phyloP scores from a whole-genome alignment of 2,888 invertebrate species.

The Eupeodes latifasciatus region DNA sequence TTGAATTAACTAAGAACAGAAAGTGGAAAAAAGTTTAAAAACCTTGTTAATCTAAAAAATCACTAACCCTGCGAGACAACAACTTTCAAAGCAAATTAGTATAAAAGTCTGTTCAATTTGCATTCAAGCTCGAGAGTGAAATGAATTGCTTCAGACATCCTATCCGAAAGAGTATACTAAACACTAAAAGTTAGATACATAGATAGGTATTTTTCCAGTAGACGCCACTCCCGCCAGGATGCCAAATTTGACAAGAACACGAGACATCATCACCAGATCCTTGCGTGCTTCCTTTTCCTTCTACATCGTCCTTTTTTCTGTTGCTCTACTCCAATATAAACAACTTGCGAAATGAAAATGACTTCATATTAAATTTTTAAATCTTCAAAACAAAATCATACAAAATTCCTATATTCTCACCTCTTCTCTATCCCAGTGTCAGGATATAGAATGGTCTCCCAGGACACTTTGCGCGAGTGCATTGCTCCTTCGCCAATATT shows the following conservation, averaged over 20 bases:
- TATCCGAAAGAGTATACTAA: conserved; percentile 16
- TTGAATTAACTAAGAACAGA: no score
- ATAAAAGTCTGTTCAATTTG: conserved; percentile 54
- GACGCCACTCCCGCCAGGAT: no score
- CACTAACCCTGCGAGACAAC: neutral
- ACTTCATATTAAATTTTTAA: conserved; percentile 68
- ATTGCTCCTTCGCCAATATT: no score
- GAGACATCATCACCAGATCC: neutral
- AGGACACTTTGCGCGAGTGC: no score
- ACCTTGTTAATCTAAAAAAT: no score
- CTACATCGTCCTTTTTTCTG: neutral
- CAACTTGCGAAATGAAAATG: conserved; percentile 42
- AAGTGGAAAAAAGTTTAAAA: no score
- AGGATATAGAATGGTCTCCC: no score
- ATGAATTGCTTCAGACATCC: conserved; percentile 62
- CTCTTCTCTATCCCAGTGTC: neutral
- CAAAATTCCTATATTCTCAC: conserved; percentile 34
- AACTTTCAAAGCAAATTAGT: conserved; percentile 22
- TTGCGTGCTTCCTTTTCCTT: neutral
- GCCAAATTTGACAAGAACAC: neutral
- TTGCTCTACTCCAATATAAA: neutral
- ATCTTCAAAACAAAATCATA: conserved; percentile 56
- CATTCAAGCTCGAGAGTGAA: conserved; percentile 59
- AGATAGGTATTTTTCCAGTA: neutral
- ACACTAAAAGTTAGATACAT: neutral